Percentiles rank a stretch among this genome's conserved stretches.
Evolutionary conservation across 2,888 invertebrate species (phyloP).

Genomic region (Nemoura dubitans): DNA sequence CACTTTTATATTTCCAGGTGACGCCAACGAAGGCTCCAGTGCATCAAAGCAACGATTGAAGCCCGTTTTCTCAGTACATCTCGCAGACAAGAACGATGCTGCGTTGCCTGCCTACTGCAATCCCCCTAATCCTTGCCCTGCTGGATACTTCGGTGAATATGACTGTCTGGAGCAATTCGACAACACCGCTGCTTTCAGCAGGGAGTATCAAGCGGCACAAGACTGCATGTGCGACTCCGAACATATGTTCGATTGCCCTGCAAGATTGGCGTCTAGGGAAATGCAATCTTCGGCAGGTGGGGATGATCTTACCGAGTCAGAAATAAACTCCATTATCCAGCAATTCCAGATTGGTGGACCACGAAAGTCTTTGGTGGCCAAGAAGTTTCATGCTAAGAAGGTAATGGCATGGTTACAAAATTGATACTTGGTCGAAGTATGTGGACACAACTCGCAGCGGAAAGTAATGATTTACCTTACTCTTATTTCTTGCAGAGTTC

Average conservation of each 20-base stretch:
- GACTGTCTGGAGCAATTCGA: conserved; percentile 92
- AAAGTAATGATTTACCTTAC: too few species aligned
- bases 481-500: conserved; percentile 73
- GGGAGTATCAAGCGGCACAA: conserved; percentile 90
- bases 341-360: conserved; percentile 66
- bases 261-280: conserved; percentile 56
- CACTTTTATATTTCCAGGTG: neutral
- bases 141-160: conserved; percentile 88
- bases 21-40: neutral
- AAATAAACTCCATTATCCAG: conserved; percentile 75
- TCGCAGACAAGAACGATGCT: conserved; percentile 86
- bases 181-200: conserved; percentile 94
- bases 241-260: conserved; percentile 94
- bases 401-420: too few species aligned
- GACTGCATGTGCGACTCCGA: conserved; percentile 98
- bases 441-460: too few species aligned
- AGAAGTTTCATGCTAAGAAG: conserved; percentile 74
- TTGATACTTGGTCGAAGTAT: too few species aligned
- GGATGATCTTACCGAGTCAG: conserved; percentile 61
- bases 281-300: conserved; percentile 51
- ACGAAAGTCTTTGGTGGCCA: conserved; percentile 78
- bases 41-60: conserved; percentile 66
- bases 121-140: conserved; percentile 98
- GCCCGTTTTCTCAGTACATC: conserved; percentile 66
- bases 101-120: conserved; percentile 97